Conservation (phyloP, 2,888 invertebrate species). For the Lithophane socia region DNA sequence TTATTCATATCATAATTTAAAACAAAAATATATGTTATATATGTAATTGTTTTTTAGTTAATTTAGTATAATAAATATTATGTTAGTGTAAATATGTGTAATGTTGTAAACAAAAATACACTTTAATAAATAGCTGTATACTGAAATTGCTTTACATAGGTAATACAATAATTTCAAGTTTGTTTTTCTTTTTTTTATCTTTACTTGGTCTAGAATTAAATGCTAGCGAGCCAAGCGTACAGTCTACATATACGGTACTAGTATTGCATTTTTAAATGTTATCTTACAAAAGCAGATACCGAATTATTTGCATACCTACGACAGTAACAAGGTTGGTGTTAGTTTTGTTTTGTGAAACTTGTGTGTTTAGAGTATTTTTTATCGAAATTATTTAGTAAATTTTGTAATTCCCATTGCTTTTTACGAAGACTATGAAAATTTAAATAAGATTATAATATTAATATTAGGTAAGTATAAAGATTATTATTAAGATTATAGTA, state of each 20-base stretch:
- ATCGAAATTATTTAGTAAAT: not conserved
- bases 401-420: not conserved
- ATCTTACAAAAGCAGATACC: not conserved
- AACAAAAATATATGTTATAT: no score
- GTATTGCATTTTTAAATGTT: conserved; percentile 3
- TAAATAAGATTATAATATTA: not conserved
- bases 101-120: no score
- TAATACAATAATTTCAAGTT: not conserved
- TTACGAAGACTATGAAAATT: not conserved
- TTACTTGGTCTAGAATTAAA: conserved; percentile 24
- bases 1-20: not conserved
- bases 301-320: conserved; percentile 6
- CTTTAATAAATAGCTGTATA: no score
- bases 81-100: no score
- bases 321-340: not conserved
- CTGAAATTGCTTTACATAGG: not conserved
- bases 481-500: not conserved
- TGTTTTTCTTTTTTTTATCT: conserved; percentile 2
- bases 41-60: no score
- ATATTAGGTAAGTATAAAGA: not conserved
- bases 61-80: no score
- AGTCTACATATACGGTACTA: conserved; percentile 5
- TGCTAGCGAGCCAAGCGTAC: conserved; percentile 24
- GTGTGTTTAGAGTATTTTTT: not conserved
- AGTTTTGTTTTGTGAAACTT: not conserved